Evolutionary conservation across 2,113 vertebrate genomes (phyloP).

Genomic region (Heterochromis multidens): DNA sequence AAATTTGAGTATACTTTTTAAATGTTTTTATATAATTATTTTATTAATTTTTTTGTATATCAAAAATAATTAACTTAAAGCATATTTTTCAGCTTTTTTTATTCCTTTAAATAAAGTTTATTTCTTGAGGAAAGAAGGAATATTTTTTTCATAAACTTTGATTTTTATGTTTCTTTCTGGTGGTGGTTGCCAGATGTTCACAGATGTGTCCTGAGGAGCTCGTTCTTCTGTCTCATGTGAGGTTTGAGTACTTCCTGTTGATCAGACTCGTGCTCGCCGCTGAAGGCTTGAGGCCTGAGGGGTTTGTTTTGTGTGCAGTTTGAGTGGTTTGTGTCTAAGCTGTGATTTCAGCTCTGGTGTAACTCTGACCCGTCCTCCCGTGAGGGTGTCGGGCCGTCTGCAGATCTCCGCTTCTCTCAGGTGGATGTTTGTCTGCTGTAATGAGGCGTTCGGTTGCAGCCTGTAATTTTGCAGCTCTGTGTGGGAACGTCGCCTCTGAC

Average conservation of each 20-base stretch:
- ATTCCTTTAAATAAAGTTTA: not conserved
- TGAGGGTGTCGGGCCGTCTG: not conserved
- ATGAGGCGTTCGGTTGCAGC: constrained; percentile 35
- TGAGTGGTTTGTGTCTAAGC: not conserved
- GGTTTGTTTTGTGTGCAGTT: not conserved
- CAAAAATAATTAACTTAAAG: too few relatives aligned
- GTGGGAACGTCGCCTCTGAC: constrained; percentile 14
- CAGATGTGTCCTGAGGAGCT: not conserved
- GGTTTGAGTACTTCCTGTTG: not conserved
- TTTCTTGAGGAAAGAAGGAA: not conserved
- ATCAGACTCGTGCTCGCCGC: not conserved
- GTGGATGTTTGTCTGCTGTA: not conserved
- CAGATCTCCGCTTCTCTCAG: not conserved
- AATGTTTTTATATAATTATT: too few relatives aligned
- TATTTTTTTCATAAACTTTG: not conserved
- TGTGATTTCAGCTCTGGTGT: not conserved
- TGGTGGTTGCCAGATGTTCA: not conserved
- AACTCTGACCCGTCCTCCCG: not conserved
- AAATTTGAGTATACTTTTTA: too few relatives aligned
- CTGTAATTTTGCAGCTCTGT: constrained; percentile 11
- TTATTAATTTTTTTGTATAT: too few relatives aligned
- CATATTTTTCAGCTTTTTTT: too few relatives aligned
- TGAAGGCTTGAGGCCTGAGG: not conserved
- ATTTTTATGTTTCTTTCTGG: not conserved
- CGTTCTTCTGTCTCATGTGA: not conserved